Evolutionary conservation across 2,113 vertebrate species (phyloP).

Genomic region (Euleptes europaea): DNA sequence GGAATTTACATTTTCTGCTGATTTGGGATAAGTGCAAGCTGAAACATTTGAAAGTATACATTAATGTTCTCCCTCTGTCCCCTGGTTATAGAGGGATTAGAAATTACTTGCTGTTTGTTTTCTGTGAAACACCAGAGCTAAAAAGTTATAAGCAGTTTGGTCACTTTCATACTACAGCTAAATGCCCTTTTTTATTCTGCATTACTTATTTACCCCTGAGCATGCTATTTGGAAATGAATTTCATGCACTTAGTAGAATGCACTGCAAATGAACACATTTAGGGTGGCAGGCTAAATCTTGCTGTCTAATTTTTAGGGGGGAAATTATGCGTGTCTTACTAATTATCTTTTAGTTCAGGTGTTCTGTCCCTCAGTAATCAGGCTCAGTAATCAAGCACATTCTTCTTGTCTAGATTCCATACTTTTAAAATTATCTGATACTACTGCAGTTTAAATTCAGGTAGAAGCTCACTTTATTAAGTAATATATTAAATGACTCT

Average conservation of each 20-base stretch:
- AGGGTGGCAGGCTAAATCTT: background rate
- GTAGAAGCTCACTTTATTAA: background rate
- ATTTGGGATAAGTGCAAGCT: background rate
- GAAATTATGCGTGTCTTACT: slow-evolving; percentile 5
- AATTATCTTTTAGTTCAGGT: slow-evolving; percentile 32
- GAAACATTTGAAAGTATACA: background rate
- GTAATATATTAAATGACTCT: background rate
- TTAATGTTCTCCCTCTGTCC: background rate
- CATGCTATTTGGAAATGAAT: background rate
- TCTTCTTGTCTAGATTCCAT: slow-evolving; percentile 37
- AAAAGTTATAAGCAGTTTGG: background rate
- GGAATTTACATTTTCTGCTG: background rate
- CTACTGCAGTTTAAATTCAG: background rate
- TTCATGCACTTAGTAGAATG: background rate
- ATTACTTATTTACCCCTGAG: too few relatives aligned
- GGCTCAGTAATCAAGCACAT: background rate
- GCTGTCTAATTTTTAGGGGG: slow-evolving; percentile 16
- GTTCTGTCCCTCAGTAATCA: slow-evolving; percentile 27
- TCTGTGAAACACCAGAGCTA: background rate
- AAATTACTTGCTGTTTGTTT: background rate
- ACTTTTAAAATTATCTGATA: slow-evolving; percentile 10
- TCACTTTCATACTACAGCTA: background rate
- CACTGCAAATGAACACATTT: background rate
- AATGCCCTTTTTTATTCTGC: background rate
- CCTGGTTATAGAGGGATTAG: background rate